Evolutionary conservation across 2,113 vertebrate genomes (phyloP).

Genomic region (Lichenostomus cassidix): DNA sequence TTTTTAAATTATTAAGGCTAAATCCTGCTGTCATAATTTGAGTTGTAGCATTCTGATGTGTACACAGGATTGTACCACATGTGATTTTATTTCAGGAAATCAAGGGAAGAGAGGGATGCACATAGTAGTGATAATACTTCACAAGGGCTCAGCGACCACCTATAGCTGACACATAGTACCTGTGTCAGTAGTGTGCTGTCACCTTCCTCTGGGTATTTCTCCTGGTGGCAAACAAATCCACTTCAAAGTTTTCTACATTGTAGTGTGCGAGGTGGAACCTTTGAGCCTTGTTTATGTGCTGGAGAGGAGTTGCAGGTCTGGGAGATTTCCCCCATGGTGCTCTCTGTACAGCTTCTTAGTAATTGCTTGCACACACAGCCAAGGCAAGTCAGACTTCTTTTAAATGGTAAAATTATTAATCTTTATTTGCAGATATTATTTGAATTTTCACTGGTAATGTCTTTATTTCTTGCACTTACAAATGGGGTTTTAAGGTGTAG

Average conservation of each 20-base stretch:
- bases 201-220: not conserved
- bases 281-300: not conserved
- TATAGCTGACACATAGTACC: not conserved
- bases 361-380: not conserved
- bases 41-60: not conserved
- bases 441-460: not conserved
- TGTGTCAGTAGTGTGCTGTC: fast-evolving
- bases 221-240: not conserved
- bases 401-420: not conserved
- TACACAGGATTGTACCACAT: fast-evolving
- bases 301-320: not conserved
- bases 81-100: not conserved
- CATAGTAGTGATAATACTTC: not conserved
- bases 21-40: fast-evolving
- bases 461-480: not conserved
- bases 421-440: not conserved
- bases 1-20: conserved; percentile 1
- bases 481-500: not conserved
- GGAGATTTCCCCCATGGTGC: not conserved
- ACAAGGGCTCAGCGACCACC: not conserved
- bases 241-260: not conserved
- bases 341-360: not conserved
- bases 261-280: not conserved
- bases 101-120: not conserved
- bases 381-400: not conserved